Percentiles rank a stretch among this genome's conserved stretches.
Conservation (phyloP, 2,113 vertebrate genomes). For the Smithornis capensis region DNA sequence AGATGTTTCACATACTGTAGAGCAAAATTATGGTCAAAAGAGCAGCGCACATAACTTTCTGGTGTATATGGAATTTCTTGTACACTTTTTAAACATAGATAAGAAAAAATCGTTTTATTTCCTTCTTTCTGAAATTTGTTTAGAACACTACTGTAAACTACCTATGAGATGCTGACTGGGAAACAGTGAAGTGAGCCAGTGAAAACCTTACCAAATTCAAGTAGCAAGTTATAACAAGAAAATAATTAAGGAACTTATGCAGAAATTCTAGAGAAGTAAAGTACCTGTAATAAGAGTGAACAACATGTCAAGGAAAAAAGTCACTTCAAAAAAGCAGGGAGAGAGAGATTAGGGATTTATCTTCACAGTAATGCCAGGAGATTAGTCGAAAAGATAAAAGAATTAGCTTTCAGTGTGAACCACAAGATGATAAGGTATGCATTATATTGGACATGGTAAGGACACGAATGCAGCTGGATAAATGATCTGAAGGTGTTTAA, state of each 20-base stretch:
- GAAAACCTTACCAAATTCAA: background rate
- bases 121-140: background rate
- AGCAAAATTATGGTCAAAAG: background rate
- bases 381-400: slow-evolving; percentile 68
- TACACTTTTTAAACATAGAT: background rate
- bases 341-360: slow-evolving; percentile 64
- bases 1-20: background rate
- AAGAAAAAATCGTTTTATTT: background rate
- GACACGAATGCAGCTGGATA: slow-evolving; percentile 61
- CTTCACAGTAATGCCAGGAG: slow-evolving; percentile 64
- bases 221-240: background rate
- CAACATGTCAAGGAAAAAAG: slow-evolving; percentile 61
- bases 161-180: background rate
- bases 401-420: slow-evolving; percentile 63
- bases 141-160: background rate
- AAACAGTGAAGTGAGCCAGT: background rate
- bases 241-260: background rate
- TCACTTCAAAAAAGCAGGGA: slow-evolving; percentile 62
- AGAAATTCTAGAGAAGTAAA: slow-evolving; percentile 33
- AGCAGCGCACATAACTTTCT: background rate
- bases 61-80: background rate
- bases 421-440: slow-evolving; percentile 59
- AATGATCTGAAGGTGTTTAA: slow-evolving; percentile 64
- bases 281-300: slow-evolving; percentile 34
- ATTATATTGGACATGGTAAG: slow-evolving; percentile 64